Conservation (phyloP, 2,888 invertebrate genomes). For the Acleris cristana region DNA sequence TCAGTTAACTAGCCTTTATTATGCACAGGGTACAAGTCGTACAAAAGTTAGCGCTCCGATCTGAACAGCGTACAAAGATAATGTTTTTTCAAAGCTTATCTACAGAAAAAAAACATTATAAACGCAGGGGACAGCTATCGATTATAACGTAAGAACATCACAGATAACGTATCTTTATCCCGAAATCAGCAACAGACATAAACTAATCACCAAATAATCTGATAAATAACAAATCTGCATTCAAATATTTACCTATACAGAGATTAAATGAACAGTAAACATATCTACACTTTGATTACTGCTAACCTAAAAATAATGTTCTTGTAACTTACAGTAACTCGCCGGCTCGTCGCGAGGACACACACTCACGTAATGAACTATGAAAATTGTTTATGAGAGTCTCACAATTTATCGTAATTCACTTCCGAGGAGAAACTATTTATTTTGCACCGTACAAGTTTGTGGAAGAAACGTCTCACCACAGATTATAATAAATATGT, state of each 20-base stretch:
- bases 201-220: slow-evolving; percentile 2
- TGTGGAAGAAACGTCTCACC: background rate
- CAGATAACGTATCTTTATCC: slow-evolving; percentile 13
- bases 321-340: slow-evolving; percentile 12
- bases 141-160: background rate
- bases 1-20: background rate
- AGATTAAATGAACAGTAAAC: slow-evolving; percentile 15
- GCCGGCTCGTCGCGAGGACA: slow-evolving; percentile 4
- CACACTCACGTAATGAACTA: slow-evolving; percentile 1
- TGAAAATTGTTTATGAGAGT: background rate
- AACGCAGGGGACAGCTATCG: background rate
- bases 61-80: background rate
- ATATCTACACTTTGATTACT: slow-evolving; percentile 7
- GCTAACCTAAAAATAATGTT: slow-evolving; percentile 11
- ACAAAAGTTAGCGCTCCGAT: background rate
- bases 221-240: slow-evolving; percentile 15
- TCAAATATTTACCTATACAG: slow-evolving; percentile 16
- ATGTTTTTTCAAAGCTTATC: background rate
- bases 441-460: background rate
- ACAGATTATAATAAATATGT: slow-evolving; percentile 1
- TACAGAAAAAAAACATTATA: too few relatives aligned
- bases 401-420: background rate
- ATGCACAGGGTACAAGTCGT: background rate
- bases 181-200: slow-evolving; percentile 4
- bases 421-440: slow-evolving; percentile 7